These are phyloP conservation scores for Psix sp. DNA, from an alignment of 1,140 invertebrate genomes.

Conservation along the genomic window DNA sequence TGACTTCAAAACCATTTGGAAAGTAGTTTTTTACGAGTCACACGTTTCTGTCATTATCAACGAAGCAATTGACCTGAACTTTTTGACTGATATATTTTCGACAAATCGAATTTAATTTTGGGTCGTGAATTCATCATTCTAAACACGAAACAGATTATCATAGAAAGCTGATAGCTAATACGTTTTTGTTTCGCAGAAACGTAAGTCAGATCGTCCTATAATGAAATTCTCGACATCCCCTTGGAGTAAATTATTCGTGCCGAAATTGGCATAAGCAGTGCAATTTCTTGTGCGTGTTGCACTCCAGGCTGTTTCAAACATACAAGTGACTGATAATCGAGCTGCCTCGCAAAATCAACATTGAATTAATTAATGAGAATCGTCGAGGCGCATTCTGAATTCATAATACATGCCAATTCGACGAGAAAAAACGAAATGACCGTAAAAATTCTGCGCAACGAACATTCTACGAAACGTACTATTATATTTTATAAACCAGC, in stretches of 20 bases:
- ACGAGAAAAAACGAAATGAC: slow-evolving; percentile 5
- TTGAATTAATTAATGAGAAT: slow-evolving; percentile 51
- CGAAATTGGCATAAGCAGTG: slow-evolving; percentile 34
- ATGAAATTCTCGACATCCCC: neutral
- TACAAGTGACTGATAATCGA: slow-evolving; percentile 34
- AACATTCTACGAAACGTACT: slow-evolving; percentile 50
- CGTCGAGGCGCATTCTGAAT: slow-evolving; percentile 30
- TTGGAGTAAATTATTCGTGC: slow-evolving; percentile 26
- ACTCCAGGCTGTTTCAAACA: slow-evolving; percentile 22
- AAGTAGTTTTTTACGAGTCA: slow-evolving; percentile 34
- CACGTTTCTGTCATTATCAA: slow-evolving; percentile 11
- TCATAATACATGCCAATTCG: slow-evolving; percentile 31
- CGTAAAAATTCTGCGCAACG: slow-evolving; percentile 39
- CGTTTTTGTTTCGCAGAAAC: too few relatives aligned
- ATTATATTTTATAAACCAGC: slow-evolving; percentile 56
- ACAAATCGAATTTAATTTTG: too few relatives aligned
- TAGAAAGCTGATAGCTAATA: too few relatives aligned
- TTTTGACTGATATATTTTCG: too few relatives aligned
- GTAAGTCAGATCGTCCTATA: too few relatives aligned
- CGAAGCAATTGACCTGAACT: slow-evolving; percentile 22
- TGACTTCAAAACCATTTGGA: slow-evolving; percentile 40
- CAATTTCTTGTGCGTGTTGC: slow-evolving; percentile 35
- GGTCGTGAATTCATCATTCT: too few relatives aligned
- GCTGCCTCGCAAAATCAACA: slow-evolving; percentile 44
- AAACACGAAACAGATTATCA: too few relatives aligned